Base-by-base conservation (phyloP, 2,797 vertebrate species). In the Cossypha polioptera region DNA sequence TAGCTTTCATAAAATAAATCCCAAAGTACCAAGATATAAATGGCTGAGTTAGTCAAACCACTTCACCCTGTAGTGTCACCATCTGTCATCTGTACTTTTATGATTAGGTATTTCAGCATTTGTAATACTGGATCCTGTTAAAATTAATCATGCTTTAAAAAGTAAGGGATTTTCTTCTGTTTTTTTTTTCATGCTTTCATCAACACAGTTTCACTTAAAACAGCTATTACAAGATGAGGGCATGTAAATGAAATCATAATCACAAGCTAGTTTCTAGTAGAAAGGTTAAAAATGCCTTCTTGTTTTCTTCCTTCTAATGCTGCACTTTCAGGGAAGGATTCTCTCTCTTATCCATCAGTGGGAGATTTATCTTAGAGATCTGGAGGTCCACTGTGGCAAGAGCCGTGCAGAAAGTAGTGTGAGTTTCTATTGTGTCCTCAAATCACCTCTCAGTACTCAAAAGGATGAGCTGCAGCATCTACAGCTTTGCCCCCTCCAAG, bases 11-110 rank as follows among this genome's bases (percentile, higher is more conserved):
- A 51, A 88, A 80, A 89, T 90, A 92, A 87, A 67, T 85, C 74
- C 61, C 29, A 28, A 79, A 79, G 85, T 79, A 85, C n/a, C 61
- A 57, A 40, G 29, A 22, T 90, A 63, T 14, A 77, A 91, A 86
- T 8, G 50, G 28, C 53, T 58, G 61, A 85, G 57, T 71, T 88
- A 84, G 54, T 62, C n/a, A 76, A 55, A 78, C 72, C 48, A 45
- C 28, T 42, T 91, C 42, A 65, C 47, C 54, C 58, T 77, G 51
- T 88, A 51, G 40, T 74, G 40, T 88, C 62, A 66, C 73, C 76
- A 75, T 94, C 92, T 94, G 94, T 66, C 66, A 77, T 66, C 69
- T 91, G 28, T 81, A 42, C 58, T 88, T 92, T 88, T 54, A 48
- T 47, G 29, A 62, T 72, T 51, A 31, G 57, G 47, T 83, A 72